Conservation (phyloP, 2,797 vertebrate species). For the Gymnothorax reevesii region DNA sequence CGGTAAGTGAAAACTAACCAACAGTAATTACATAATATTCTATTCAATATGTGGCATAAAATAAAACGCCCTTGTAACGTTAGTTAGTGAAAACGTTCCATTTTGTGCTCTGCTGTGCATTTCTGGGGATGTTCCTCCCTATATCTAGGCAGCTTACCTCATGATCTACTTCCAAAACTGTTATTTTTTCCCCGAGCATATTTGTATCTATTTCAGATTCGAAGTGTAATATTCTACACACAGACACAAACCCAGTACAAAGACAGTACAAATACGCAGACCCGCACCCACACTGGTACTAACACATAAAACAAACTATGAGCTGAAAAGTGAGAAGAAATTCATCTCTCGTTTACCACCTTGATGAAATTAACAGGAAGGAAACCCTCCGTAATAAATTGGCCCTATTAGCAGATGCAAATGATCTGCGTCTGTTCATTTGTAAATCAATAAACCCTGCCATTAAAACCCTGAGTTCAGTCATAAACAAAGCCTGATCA, state of each 20-base stretch:
- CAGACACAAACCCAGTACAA: neutral
- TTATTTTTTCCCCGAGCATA: neutral
- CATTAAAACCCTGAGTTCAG: conserved; percentile 68
- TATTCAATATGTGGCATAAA: too few species aligned
- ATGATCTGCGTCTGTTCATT: conserved; percentile 73
- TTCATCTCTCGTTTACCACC: neutral
- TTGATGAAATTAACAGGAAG: conserved; percentile 40
- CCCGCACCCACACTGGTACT: too few species aligned
- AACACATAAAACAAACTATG: too few species aligned
- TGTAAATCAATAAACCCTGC: conserved; percentile 69
- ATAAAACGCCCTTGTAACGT: too few species aligned
- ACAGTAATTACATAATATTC: too few species aligned
- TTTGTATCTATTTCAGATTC: neutral
- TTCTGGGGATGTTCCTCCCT: neutral
- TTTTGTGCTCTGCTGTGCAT: too few species aligned
- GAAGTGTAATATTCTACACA: neutral
- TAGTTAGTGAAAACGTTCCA: too few species aligned
- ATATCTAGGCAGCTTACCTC: neutral
- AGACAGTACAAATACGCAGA: neutral
- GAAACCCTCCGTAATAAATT: conserved; percentile 68
- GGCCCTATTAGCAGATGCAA: conserved; percentile 76
- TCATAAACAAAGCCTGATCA: conserved; percentile 64
- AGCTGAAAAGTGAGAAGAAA: neutral
- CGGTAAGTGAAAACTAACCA: too few species aligned
- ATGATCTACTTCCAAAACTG: neutral